Evolutionary conservation across 2,797 vertebrate species (phyloP), one percentile per base, ranked within the genome.

Genomic region (Eurystomus glaucurus): DNA sequence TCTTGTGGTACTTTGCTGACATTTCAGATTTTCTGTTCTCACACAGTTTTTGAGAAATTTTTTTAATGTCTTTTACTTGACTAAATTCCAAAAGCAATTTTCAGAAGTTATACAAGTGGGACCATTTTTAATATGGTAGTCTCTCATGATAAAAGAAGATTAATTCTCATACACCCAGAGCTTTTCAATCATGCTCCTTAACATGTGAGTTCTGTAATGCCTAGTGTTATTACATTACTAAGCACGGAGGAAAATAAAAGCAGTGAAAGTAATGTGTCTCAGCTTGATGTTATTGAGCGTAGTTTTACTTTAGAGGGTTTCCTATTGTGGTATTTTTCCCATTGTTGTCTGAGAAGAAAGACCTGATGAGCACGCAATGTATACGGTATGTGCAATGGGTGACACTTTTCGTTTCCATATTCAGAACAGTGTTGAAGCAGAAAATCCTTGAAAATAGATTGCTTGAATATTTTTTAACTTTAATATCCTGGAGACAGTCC

Each of bases 221-320:
- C 37, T 89, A 68, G 91, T 88, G 79, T 97, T 97, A 96, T 96
- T 98, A 95, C 93, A 94, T 97, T 97, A 96, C 95, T 93, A 97
- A 94, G 93, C 85, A 96, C 92, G 65, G 88, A 96, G 54, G 89
- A 97, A 97, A 97, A 97, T 97, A 97, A 97, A 95, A 91, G 92
- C 96, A 95, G 80, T 46, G 51, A 94, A 97, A 97, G 93, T 97
- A 88, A 77, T 95, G 85, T 84, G 95, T 93, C 96, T 96, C 97
- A 97, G 94, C 96, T 97, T 97, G 97, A 98, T 97, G 92, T 97
- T 96, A 97, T 97, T 97, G 97, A 97, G 65, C 3, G 41, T 93
- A 97, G 96, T 97, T 98, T 96, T 96, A 96, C 93, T 96, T 97
- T 91, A 89, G 94, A 96, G 92, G 85, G 86, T 93, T 97, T 96